Percentiles rank a stretch among this genome's conserved stretches.
These are phyloP conservation scores for Panagrolaimus sp. DNA, from an alignment of 1,140 invertebrate genomes.

Conservation along the genomic window DNA sequence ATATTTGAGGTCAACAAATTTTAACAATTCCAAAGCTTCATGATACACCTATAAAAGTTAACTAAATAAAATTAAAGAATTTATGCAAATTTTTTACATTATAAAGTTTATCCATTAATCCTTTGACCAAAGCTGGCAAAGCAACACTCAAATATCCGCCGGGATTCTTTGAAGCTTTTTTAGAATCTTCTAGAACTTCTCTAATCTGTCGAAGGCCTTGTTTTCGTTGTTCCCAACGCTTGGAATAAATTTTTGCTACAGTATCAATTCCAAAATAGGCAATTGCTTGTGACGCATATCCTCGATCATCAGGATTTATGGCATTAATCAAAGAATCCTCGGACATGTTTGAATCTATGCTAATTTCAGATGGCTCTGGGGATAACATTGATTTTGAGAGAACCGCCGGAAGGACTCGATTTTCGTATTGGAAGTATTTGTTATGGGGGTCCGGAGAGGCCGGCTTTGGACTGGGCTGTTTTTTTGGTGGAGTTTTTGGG, in stretches of 20 bases:
- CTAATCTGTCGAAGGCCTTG: not conserved
- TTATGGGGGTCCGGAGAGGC: not conserved
- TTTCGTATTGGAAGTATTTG: not conserved
- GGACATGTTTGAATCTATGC: not conserved
- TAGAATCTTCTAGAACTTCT: not conserved
- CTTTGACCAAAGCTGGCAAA: not conserved
- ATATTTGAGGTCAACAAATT: not conserved
- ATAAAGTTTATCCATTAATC: constrained; percentile 11
- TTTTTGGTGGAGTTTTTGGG: not conserved
- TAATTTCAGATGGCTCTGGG: not conserved
- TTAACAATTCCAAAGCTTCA: constrained; percentile 4
- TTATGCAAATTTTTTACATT: too few relatives aligned
- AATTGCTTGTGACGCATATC: constrained; percentile 3
- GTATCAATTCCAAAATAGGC: constrained; percentile 10
- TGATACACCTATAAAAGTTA: not conserved
- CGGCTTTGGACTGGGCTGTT: not conserved
- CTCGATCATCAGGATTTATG: constrained; percentile 8
- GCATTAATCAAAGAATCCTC: not conserved
- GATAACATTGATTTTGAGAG: constrained; percentile 12
- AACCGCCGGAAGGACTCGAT: not conserved
- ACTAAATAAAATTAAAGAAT: too few relatives aligned
- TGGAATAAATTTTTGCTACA: constrained; percentile 11
- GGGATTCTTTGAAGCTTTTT: constrained; percentile 1
- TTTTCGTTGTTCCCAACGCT: constrained; percentile 17
- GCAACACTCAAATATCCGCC: not conserved